phyloP scores from a whole-genome alignment of 1,140 invertebrate species.

The Muscidifurax raptorellus region DNA sequence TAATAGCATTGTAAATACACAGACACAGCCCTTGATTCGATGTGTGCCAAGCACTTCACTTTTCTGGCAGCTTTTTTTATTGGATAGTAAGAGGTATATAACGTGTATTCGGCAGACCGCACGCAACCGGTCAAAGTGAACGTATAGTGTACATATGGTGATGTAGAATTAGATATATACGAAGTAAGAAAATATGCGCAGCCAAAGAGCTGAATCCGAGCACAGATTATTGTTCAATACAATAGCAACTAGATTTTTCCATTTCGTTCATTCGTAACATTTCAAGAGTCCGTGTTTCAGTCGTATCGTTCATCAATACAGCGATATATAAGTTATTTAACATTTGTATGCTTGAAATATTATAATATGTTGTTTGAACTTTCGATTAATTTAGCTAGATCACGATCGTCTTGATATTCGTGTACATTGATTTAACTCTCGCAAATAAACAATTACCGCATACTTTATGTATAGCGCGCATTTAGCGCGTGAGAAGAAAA shows the following conservation, averaged over 20 bases:
- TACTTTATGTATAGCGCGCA: neutral
- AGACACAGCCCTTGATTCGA: conserved; percentile 62
- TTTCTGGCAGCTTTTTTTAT: conserved; percentile 67
- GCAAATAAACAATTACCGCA: neutral
- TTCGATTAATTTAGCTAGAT: neutral
- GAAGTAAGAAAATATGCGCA: conserved; percentile 37
- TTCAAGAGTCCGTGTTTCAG: too few species aligned
- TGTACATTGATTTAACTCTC: conserved; percentile 7
- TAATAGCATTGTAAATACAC: conserved; percentile 73
- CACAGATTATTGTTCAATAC: neutral
- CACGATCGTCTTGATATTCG: conserved; percentile 12
- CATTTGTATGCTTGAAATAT: neutral
- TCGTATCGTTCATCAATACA: too few species aligned
- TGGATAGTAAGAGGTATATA: conserved; percentile 53
- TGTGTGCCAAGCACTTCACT: conserved; percentile 73
- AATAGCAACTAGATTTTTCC: neutral
- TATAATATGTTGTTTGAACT: neutral
- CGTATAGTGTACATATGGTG: conserved; percentile 70
- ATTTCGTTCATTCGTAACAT: neutral
- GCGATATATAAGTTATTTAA: too few species aligned
- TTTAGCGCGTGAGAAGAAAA: neutral
- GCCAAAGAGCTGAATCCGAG: neutral
- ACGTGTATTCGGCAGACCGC: conserved; percentile 54
- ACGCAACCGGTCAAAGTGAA: conserved; percentile 59
- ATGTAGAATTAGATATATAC: conserved; percentile 62